Evolutionary conservation across 2,888 invertebrate genomes (phyloP), one percentile per base, ranked within the genome.

Genomic region (Agonopterix subpropinquella): DNA sequence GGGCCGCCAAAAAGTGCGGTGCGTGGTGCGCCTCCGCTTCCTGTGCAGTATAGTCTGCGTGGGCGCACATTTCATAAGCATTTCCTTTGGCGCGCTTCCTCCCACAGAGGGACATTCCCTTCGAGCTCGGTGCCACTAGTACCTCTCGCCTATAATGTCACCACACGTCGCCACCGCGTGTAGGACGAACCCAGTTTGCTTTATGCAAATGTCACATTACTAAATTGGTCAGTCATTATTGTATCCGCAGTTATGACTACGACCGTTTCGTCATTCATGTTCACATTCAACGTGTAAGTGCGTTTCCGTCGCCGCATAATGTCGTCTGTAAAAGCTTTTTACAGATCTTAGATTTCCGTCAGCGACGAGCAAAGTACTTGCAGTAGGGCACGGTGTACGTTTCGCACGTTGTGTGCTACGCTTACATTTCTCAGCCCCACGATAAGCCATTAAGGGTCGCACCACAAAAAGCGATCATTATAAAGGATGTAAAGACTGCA

Each of bases 401-500:
- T 18, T 46, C 50, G 47, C 49, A 53, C 47, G 28, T 42, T 45
- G 45, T 43, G 44, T 42, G 41, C 15, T 45, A 45, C 42, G 13
- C 50, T 51, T 49, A 48, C 53, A 50, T 51, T 74, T 81, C 77
- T 73, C 76, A 77, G 77, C 77, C 74, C 77, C 74, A 73, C 76
- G 74, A 80, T 78, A 80, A 80, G 74, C 79, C 77, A 84, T 80
- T 79, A 83, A 79, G 81, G 82, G 78, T 75, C 76, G 73, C 69
- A 71, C 59, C 55, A 78, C 79, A 86, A 87, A 86, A 86, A 86
- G 76, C 71, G 73, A 80, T 82, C 81, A 80, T 85, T 85, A 86
- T 78, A 83, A 84, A 82, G 76, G 78, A 82, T 82, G 75, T 81
- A 82, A 83, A 83, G 84, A 79, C 79, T 79, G 76, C 80, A 76